Evolutionary conservation across 2,888 invertebrate genomes (phyloP), one percentile per base, ranked within the genome.

Genomic region (Trissolcus japonicus): DNA sequence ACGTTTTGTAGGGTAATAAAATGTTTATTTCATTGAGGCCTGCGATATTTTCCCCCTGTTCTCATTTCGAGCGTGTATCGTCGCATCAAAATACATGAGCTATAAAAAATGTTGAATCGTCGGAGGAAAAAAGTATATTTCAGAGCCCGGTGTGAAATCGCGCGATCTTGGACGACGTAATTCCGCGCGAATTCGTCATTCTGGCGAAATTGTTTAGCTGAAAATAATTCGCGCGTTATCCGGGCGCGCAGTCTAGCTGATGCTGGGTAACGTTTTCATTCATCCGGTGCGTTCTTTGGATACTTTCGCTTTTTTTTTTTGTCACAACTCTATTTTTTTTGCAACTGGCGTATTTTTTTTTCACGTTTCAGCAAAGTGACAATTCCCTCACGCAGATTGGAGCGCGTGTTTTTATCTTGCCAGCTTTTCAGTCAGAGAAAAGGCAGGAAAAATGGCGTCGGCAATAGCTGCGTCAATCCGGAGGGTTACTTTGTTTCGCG

Each of bases 301-400:
- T 16, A 19, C 19, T 59, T 55, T 53, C 13, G 6, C 14, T 61
- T 11, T 41, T 69, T 50, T 29, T 25, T 53, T 60, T 46, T 29
- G 11, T 53, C 40, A 40, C 51, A 51, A 48, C 21, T 59, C 19
- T 61, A 14, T 50, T 72, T 51, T 6, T 17, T 63, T 46, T 19
- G 53, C 16, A 14, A 51, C 29, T 51, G 59, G 21, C 55, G 25
- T 54, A 21, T 68, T 60, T 65, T 78, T 69, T 76, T 46, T 46
- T 6, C 65, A 55, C 29, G 61, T 46, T 60, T 54, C 54, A 14
- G 74, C 69, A 66, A 74, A 74, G 78, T 74, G 69, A 74, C 78
- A 74, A 74, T 69, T 71, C 73, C 61, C 56, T 63, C 69, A 66
- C 67, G 74, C 74, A 69, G 69, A 78, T 74, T 78, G 68, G 65